Conservation (phyloP, 1,140 invertebrate genomes). For the Stegodyphus dumicola region DNA sequence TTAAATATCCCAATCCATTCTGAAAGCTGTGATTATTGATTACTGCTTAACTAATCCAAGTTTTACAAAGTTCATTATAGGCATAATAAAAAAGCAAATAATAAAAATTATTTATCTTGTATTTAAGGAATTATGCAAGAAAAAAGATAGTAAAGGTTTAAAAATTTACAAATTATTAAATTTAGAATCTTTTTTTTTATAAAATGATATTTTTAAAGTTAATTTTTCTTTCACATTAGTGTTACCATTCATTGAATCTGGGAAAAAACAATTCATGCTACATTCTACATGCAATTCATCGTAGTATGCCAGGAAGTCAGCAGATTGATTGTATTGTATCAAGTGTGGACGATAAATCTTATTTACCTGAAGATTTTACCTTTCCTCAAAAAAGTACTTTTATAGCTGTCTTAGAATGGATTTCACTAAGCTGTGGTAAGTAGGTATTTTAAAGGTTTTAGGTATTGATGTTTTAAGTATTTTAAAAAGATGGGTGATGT, state of each 20-base stretch:
- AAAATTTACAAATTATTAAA: too few species aligned
- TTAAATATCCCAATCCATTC: too few species aligned
- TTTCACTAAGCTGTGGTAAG: conserved; percentile 68
- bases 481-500: too few species aligned
- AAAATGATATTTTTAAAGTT: background rate
- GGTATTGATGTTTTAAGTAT: too few species aligned
- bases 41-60: too few species aligned
- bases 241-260: conserved; percentile 26
- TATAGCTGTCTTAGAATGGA: conserved; percentile 70
- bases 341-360: conserved; percentile 20
- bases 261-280: conserved; percentile 24
- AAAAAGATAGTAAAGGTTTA: too few species aligned
- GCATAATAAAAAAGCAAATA: too few species aligned
- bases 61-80: too few species aligned
- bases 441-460: too few species aligned
- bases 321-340: conserved; percentile 65
- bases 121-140: too few species aligned
- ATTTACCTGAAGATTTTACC: conserved; percentile 3
- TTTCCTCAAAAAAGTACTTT: conserved; percentile 62
- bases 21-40: too few species aligned
- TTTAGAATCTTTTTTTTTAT: background rate
- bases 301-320: conserved; percentile 17
- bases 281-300: conserved; percentile 46
- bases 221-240: conserved; percentile 13
- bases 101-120: too few species aligned